A percentile compares a stretch with the other conserved stretches of the same genome.
Conservation (phyloP, 2,888 invertebrate genomes). For the Cyrtodaria siliqua region DNA sequence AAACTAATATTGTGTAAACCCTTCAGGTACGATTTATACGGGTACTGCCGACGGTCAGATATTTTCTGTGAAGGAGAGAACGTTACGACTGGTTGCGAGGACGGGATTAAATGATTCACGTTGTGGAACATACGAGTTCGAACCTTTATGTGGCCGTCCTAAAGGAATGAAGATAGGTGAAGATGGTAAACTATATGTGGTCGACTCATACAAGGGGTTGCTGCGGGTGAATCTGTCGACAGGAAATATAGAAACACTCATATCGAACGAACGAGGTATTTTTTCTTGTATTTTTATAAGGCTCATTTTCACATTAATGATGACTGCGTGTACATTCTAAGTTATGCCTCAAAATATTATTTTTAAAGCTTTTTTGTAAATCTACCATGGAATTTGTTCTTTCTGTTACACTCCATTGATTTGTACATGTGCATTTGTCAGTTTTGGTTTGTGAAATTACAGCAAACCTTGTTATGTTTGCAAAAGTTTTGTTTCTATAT, state of each 20-base stretch:
- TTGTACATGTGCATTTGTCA: no score
- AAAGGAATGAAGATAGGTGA: constrained; percentile 75
- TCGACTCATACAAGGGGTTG: constrained; percentile 73
- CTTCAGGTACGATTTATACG: constrained; percentile 72
- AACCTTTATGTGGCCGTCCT: constrained; percentile 74
- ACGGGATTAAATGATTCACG: constrained; percentile 50
- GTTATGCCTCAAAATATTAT: no score
- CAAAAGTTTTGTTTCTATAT: no score
- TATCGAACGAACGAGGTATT: constrained; percentile 64
- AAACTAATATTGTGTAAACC: no score
- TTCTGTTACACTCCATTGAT: no score
- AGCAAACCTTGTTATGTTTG: no score
- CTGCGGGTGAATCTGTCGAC: constrained; percentile 58
- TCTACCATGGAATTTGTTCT: no score
- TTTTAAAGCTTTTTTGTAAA: no score
- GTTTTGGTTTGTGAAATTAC: no score
- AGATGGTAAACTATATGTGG: constrained; percentile 65
- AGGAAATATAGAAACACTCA: constrained; percentile 55
- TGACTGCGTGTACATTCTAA: no score
- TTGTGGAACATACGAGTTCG: constrained; percentile 67
- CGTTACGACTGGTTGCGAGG: constrained; percentile 52
- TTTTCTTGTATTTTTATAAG: no score
- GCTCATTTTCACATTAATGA: no score
- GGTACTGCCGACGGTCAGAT: constrained; percentile 74
- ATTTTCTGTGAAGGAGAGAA: constrained; percentile 54